Evolutionary conservation across 2,888 invertebrate species (phyloP).

Genomic region (Leptinotarsa rubiginosa): DNA sequence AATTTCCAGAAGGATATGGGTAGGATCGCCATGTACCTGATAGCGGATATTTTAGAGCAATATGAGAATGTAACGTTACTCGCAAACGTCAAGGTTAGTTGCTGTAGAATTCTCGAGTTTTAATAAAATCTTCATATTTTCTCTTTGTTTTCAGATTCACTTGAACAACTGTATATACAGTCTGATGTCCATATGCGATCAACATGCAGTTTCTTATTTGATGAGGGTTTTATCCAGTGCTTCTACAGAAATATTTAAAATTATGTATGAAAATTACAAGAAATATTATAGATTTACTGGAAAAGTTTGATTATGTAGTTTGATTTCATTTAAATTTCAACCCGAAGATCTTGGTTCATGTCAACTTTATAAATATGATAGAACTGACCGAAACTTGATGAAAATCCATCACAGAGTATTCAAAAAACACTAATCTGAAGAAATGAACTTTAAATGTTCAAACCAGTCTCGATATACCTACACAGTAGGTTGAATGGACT

Average conservation of each 20-base stretch:
- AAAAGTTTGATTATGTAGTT: conserved; percentile 62
- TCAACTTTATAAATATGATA: not conserved
- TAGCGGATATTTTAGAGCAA: conserved; percentile 66
- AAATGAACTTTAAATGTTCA: no score
- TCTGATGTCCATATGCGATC: conserved; percentile 66
- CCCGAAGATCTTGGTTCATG: not conserved
- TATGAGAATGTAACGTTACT: conserved; percentile 66
- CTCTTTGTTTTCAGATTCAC: conserved; percentile 61
- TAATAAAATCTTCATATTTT: not conserved
- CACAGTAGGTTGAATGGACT: no score
- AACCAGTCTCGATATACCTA: no score
- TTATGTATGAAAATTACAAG: conserved; percentile 65
- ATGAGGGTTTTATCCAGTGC: conserved; percentile 65
- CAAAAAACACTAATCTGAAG: no score
- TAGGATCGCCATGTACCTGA: conserved; percentile 66
- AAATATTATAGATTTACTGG: conserved; percentile 68
- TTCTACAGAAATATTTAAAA: conserved; percentile 67
- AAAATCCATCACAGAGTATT: no score
- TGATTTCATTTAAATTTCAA: not conserved
- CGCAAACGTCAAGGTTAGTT: conserved; percentile 66
- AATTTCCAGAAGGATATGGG: conserved; percentile 62
- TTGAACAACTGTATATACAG: conserved; percentile 66
- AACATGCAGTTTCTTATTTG: conserved; percentile 65
- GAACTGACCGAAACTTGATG: no score
- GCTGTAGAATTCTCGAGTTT: not conserved